phyloP scores from a whole-genome alignment of 2,797 vertebrate species.

The Pelodytes ibericus region DNA sequence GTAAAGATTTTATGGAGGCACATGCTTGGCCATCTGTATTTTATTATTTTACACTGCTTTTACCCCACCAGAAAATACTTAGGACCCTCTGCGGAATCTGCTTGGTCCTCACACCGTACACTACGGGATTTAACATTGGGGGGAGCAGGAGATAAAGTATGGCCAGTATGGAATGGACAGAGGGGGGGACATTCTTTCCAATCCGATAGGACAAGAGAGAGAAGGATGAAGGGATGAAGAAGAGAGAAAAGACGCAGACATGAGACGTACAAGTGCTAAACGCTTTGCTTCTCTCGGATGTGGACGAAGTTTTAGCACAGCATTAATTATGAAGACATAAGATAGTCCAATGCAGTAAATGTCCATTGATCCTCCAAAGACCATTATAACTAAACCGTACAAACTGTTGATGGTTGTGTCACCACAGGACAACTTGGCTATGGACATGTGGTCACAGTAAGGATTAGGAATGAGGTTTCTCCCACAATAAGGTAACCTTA shows the following conservation, averaged over 20 bases:
- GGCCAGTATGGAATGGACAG: neutral
- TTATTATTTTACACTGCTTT: too few relatives aligned
- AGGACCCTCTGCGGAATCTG: too few relatives aligned
- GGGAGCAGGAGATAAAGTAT: neutral
- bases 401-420: neutral
- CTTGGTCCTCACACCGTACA: neutral
- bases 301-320: neutral
- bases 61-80: too few relatives aligned
- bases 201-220: neutral
- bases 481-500: neutral
- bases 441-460: constrained; percentile 82
- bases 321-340: neutral
- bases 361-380: neutral
- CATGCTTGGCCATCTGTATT: too few relatives aligned
- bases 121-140: neutral
- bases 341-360: neutral
- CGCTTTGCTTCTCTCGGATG: neutral
- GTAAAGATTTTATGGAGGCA: too few relatives aligned
- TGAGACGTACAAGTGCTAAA: neutral
- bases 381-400: neutral
- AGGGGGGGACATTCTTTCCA: neutral
- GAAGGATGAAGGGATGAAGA: neutral
- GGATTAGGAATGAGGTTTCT: neutral
- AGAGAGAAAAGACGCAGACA: constrained; percentile 47
- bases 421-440: constrained; percentile 72